Percentiles rank a stretch among this genome's conserved stretches.
Conservation (phyloP, 2,888 invertebrate genomes). For the Coronaproctus castanopsis region DNA sequence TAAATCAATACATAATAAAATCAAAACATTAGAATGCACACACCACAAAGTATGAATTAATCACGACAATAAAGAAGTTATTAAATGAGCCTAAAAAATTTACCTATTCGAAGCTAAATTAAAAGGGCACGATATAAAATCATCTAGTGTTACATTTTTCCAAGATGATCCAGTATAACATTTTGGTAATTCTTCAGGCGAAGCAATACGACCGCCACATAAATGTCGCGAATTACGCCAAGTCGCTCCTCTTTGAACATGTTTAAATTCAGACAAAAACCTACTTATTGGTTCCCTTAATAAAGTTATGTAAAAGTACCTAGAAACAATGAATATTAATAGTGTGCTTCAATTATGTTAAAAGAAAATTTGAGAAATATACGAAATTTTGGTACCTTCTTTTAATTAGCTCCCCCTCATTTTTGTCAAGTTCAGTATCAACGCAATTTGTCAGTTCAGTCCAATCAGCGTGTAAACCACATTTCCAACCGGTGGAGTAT, state of each 20-base stretch:
- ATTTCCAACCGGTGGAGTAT: conserved; percentile 94
- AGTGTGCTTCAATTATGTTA: background rate
- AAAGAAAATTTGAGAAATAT: background rate
- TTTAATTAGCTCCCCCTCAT: conserved; percentile 61
- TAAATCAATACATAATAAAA: background rate
- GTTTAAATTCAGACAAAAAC: conserved; percentile 89
- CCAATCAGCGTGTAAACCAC: conserved; percentile 96
- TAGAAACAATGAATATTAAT: conserved; percentile 23
- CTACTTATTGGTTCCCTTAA: conserved; percentile 81
- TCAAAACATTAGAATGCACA: background rate
- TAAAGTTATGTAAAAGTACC: conserved; percentile 92
- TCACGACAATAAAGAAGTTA: background rate
- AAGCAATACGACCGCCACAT: conserved; percentile 50
- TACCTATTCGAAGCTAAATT: conserved; percentile 76
- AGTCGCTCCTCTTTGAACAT: conserved; percentile 88
- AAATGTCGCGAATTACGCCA: conserved; percentile 60
- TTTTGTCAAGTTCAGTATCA: conserved; percentile 71
- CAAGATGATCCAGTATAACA: conserved; percentile 60
- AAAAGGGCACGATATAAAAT: conserved; percentile 76
- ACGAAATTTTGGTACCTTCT: conserved; percentile 30
- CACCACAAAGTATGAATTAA: background rate
- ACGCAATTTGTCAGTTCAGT: conserved; percentile 88
- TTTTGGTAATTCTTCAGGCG: conserved; percentile 59
- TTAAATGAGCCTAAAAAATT: no score
- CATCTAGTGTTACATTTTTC: conserved; percentile 71